These are phyloP conservation scores for Brachyistius frenatus DNA, from an alignment of 2,113 vertebrate species.

Conservation along the genomic window DNA sequence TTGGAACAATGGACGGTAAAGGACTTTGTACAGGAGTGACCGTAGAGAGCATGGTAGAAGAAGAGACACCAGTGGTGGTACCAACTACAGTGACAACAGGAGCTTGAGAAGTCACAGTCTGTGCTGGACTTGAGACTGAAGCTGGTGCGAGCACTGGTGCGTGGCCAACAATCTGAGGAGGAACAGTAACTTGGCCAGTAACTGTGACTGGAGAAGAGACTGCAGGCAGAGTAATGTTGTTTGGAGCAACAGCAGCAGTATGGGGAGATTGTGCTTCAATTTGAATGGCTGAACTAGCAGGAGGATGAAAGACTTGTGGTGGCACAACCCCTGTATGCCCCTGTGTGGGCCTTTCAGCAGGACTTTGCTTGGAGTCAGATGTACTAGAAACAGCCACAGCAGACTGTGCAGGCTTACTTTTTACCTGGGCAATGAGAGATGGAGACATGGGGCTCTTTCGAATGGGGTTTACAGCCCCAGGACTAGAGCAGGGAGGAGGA, in stretches of 20 bases:
- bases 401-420: constrained; percentile 86
- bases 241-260: constrained; percentile 41
- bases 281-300: constrained; percentile 58
- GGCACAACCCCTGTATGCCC: constrained; percentile 61
- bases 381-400: constrained; percentile 83
- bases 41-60: constrained; percentile 60
- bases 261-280: constrained; percentile 52
- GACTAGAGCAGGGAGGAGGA: constrained; percentile 88
- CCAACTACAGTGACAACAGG: constrained; percentile 49
- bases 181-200: constrained; percentile 49
- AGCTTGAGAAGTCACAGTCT: constrained; percentile 53
- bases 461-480: constrained; percentile 82
- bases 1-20: constrained; percentile 64
- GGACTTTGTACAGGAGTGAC: constrained; percentile 64
- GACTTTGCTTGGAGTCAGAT: constrained; percentile 84
- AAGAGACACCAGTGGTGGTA: constrained; percentile 37
- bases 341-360: constrained; percentile 83
- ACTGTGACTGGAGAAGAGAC: constrained; percentile 60
- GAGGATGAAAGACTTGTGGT: constrained; percentile 53
- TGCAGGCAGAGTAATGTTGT: constrained; percentile 46
- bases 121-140: constrained; percentile 43
- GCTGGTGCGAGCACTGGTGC: constrained; percentile 50
- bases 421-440: constrained; percentile 76
- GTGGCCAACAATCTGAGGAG: constrained; percentile 53
- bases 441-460: constrained; percentile 89